Conservation (phyloP, 1,140 invertebrate genomes). For the Penaeus japonicus region DNA sequence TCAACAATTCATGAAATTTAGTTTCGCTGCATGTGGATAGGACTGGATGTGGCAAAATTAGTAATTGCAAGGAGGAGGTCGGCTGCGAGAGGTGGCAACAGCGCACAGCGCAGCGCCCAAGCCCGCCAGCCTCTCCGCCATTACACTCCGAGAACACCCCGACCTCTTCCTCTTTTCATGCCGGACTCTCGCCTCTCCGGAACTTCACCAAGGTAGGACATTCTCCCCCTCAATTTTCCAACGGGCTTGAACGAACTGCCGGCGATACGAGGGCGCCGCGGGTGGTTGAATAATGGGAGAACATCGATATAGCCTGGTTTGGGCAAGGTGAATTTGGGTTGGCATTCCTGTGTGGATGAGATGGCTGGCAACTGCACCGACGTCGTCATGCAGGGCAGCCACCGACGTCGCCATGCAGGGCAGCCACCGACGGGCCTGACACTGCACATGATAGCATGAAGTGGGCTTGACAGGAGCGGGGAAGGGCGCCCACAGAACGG, state of each 20-base stretch:
- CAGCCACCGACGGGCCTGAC: not conserved
- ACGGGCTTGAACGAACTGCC: too few relatives aligned
- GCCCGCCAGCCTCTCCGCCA: conserved; percentile 36
- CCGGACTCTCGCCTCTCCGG: not conserved
- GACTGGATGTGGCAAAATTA: too few relatives aligned
- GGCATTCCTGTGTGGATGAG: conserved; percentile 39
- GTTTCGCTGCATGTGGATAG: too few relatives aligned
- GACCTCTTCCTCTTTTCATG: not conserved
- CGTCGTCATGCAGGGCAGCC: conserved; percentile 14
- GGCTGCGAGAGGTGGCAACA: not conserved
- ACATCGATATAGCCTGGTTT: not conserved
- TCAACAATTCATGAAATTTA: too few relatives aligned
- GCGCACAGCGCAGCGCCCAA: not conserved
- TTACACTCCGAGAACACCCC: not conserved
- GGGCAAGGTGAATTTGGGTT: conserved; percentile 10
- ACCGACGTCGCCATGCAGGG: conserved; percentile 11
- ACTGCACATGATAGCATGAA: not conserved
- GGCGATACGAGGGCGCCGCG: too few relatives aligned
- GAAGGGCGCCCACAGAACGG: too few relatives aligned
- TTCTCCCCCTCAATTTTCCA: too few relatives aligned
- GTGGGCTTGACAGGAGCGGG: too few relatives aligned
- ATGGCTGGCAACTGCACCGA: conserved; percentile 48
- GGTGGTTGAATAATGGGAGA: too few relatives aligned
- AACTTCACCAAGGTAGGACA: not conserved
- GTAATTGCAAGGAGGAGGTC: too few relatives aligned